A percentile compares a stretch with the other conserved stretches of the same genome.
Conservation (phyloP, 1,140 invertebrate genomes). For the Drosophila nigromelanica region DNA sequence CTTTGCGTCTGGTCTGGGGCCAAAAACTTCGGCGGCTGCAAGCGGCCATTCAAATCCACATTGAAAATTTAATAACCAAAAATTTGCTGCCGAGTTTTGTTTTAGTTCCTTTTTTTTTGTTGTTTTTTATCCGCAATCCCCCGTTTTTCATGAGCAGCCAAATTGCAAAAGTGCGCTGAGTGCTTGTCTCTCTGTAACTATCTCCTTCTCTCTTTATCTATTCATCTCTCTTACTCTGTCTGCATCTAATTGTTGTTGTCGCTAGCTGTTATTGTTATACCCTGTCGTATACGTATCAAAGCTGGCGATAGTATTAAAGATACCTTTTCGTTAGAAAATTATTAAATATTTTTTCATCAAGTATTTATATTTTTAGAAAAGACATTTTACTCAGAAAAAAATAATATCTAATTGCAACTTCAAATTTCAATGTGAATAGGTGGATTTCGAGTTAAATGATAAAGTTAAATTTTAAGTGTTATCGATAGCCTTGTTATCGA, state of each 20-base stretch:
- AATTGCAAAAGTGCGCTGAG: slow-evolving; percentile 45
- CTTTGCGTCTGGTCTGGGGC: slow-evolving; percentile 63
- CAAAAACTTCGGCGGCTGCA: slow-evolving; percentile 34
- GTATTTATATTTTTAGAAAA: no score
- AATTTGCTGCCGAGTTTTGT: slow-evolving; percentile 46
- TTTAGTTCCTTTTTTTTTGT: slow-evolving; percentile 14
- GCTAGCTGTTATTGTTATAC: slow-evolving; percentile 16
- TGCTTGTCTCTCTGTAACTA: slow-evolving; percentile 21
- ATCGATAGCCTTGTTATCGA: no score
- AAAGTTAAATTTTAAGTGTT: no score
- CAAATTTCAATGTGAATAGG: background rate
- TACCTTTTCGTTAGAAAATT: no score
- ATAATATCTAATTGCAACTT: background rate
- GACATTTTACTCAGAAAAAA: background rate
- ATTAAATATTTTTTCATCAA: no score
- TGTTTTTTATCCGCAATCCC: slow-evolving; percentile 7
- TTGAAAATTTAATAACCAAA: slow-evolving; percentile 80
- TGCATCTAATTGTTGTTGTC: slow-evolving; percentile 12
- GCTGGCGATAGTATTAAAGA: no score
- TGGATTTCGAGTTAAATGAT: no score
- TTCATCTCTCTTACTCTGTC: slow-evolving; percentile 6
- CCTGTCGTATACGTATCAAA: background rate
- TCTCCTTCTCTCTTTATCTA: background rate
- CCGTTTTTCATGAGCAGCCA: slow-evolving; percentile 38
- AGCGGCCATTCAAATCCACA: slow-evolving; percentile 60